These are phyloP conservation scores for Brachyistius frenatus DNA, from an alignment of 2,113 vertebrate genomes.

Conservation along the genomic window DNA sequence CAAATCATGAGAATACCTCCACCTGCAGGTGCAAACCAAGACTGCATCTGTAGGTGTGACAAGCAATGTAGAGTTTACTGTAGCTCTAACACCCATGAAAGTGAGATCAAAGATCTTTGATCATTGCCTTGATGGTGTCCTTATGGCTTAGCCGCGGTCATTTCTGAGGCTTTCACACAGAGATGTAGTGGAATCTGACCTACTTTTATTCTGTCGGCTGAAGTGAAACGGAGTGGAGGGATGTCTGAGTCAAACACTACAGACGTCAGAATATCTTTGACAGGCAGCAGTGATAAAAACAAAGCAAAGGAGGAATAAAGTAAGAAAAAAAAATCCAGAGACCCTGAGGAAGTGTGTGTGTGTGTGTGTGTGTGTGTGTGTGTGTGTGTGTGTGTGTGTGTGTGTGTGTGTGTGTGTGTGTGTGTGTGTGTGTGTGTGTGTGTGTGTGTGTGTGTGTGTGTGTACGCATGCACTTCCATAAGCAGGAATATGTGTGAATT, in stretches of 20 bases:
- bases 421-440: too few relatives aligned
- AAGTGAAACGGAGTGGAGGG: slow-evolving; percentile 52
- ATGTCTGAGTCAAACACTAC: slow-evolving; percentile 52
- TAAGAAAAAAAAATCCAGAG: slow-evolving; percentile 36
- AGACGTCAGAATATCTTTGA: slow-evolving; percentile 61
- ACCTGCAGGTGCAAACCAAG: slow-evolving; percentile 73
- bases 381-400: slow-evolving; percentile 5
- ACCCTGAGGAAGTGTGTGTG: slow-evolving; percentile 31
- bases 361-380: not conserved
- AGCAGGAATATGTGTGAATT: slow-evolving; percentile 41
- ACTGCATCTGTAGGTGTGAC: slow-evolving; percentile 58
- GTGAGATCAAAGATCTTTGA: slow-evolving; percentile 37
- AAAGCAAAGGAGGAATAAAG: slow-evolving; percentile 59
- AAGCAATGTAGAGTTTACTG: slow-evolving; percentile 25
- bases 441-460: slow-evolving; percentile 5
- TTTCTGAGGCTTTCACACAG: slow-evolving; percentile 40
- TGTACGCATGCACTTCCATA: not conserved
- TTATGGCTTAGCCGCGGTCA: slow-evolving; percentile 35
- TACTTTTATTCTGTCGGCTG: slow-evolving; percentile 59
- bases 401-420: too few relatives aligned
- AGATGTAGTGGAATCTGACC: slow-evolving; percentile 66
- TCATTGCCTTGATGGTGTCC: slow-evolving; percentile 50
- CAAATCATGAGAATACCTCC: slow-evolving; percentile 70
- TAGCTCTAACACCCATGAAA: slow-evolving; percentile 24
- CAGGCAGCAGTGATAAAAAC: slow-evolving; percentile 44